Evolutionary conservation across 2,113 vertebrate genomes (phyloP).

Genomic region (Takifugu flavidus): DNA sequence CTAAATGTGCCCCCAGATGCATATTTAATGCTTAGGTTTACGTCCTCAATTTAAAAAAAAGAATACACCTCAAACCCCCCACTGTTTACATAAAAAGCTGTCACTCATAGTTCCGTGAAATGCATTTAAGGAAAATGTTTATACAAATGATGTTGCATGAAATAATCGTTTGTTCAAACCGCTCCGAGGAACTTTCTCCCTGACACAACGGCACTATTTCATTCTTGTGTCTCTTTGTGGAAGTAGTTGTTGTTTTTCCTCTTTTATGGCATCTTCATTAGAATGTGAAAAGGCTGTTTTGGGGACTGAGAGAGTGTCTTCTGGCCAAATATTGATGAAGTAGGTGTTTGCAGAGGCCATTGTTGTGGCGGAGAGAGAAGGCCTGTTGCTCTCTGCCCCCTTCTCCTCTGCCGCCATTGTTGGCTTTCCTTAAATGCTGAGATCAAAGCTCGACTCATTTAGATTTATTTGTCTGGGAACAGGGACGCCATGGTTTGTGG

Average conservation of each 20-base stretch:
- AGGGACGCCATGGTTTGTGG: slow-evolving; percentile 73
- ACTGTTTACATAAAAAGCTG: too few species aligned
- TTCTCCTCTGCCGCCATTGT: slow-evolving; percentile 89
- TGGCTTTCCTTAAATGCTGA: slow-evolving; percentile 83
- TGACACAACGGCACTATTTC: slow-evolving; percentile 68
- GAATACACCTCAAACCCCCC: too few species aligned
- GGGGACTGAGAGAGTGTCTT: slow-evolving; percentile 79
- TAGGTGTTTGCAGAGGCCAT: slow-evolving; percentile 94
- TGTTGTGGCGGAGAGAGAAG: slow-evolving; percentile 82
- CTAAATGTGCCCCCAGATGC: too few species aligned
- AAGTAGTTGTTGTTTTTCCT: slow-evolving; percentile 77
- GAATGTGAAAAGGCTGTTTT: slow-evolving; percentile 95
- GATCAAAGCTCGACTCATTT: slow-evolving; percentile 94
- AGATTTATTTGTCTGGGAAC: slow-evolving; percentile 98
- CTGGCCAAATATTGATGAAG: slow-evolving; percentile 99
- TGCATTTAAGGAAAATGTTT: slow-evolving; percentile 21
- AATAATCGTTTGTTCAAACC: slow-evolving; percentile 42
- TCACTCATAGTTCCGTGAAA: too few species aligned
- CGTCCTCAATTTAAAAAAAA: too few species aligned
- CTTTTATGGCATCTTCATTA: slow-evolving; percentile 94
- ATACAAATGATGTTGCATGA: slow-evolving; percentile 24
- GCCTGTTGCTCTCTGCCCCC: slow-evolving; percentile 83
- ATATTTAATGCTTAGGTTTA: too few species aligned
- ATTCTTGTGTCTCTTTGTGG: slow-evolving; percentile 82
- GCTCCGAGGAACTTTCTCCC: slow-evolving; percentile 30